These are phyloP conservation scores for Zosterops borbonicus DNA, from an alignment of 2,113 vertebrate genomes.

Conservation along the genomic window DNA sequence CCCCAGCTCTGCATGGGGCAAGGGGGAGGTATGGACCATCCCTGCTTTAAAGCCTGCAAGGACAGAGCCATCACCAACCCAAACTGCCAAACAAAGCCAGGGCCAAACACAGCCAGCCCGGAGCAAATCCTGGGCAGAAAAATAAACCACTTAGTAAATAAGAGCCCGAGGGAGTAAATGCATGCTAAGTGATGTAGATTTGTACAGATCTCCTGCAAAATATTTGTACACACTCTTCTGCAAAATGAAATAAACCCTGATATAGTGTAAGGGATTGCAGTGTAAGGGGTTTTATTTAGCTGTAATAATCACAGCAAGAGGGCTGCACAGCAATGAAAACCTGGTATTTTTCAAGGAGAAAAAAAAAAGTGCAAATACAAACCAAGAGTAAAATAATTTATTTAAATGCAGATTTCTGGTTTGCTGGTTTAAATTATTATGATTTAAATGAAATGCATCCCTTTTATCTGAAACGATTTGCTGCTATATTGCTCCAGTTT, in stretches of 20 bases:
- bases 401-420: background rate
- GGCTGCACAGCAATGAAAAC: background rate
- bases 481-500: background rate
- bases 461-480: background rate
- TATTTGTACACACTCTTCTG: background rate
- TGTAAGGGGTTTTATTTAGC: background rate
- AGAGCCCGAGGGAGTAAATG: background rate
- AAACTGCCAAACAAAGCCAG: rapidly evolving
- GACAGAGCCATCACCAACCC: background rate
- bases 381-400: background rate
- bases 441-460: background rate
- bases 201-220: background rate
- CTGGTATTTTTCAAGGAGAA: background rate
- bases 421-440: background rate
- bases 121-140: background rate
- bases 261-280: background rate
- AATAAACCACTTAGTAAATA: background rate
- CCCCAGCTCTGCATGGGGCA: background rate
- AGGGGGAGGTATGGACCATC: background rate
- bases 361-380: background rate
- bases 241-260: background rate
- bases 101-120: background rate
- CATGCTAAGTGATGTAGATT: background rate
- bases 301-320: background rate
- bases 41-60: background rate